Conservation (phyloP, 2,797 vertebrate species). For the Allobates femoralis region DNA sequence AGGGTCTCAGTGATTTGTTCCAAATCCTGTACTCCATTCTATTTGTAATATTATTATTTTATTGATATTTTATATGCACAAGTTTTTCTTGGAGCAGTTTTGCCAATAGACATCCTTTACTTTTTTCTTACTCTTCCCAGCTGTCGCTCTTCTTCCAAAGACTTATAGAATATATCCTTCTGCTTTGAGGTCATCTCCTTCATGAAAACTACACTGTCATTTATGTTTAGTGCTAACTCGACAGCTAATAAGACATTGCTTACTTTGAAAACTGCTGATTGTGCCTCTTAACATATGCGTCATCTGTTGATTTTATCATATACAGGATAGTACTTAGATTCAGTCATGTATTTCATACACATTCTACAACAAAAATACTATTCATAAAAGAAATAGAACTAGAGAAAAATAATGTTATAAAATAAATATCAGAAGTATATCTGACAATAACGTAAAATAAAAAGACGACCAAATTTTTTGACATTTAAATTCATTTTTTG, state of each 20-base stretch:
- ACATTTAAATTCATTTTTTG: too few relatives aligned
- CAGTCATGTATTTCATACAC: background rate
- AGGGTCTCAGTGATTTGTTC: too few relatives aligned
- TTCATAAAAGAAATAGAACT: background rate
- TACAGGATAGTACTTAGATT: background rate
- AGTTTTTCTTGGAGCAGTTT: background rate
- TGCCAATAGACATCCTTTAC: background rate
- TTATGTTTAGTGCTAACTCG: conserved; percentile 66
- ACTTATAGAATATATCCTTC: conserved; percentile 39
- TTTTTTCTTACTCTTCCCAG: conserved; percentile 14
- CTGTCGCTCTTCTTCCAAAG: conserved; percentile 10
- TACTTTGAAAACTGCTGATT: conserved; percentile 52
- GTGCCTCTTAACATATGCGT: background rate
- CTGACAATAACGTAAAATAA: background rate
- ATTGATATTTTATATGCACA: background rate
- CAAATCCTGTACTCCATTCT: background rate
- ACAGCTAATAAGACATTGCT: conserved; percentile 40
- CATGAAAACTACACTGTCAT: conserved; percentile 74
- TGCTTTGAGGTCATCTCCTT: conserved; percentile 81
- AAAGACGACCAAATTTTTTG: too few relatives aligned
- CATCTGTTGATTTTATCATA: background rate
- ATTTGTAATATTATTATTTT: background rate
- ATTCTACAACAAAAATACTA: background rate
- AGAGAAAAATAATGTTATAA: background rate
- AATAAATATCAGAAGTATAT: background rate